phyloP scores from a whole-genome alignment of 2,797 vertebrate genomes.

The Chelon auratus region DNA sequence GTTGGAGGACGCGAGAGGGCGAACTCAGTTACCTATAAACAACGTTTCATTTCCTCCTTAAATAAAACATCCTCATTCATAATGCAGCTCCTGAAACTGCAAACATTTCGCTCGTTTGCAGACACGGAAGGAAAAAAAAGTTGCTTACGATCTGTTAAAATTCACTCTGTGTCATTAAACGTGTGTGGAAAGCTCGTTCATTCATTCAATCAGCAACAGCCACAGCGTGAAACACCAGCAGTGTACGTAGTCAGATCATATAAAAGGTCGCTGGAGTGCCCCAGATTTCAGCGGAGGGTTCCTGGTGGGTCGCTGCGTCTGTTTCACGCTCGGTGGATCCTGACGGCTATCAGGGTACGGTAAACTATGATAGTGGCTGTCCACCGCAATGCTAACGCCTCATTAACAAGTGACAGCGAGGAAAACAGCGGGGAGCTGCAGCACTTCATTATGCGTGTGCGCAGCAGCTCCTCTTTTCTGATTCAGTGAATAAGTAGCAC shows the following conservation, averaged over 20 bases:
- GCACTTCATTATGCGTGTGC: no score
- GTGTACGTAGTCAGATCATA: constrained; percentile 6
- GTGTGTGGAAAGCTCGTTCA: not conserved
- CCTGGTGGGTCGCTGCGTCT: constrained; percentile 13
- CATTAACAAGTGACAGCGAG: constrained; percentile 23
- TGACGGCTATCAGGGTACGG: constrained; percentile 28
- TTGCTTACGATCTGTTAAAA: constrained; percentile 8
- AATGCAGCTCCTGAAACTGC: constrained; percentile 24
- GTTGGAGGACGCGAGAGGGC: not conserved
- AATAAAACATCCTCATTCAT: constrained; percentile 60
- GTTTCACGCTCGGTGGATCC: constrained; percentile 42
- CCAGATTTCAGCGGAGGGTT: constrained; percentile 43
- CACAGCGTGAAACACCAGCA: constrained; percentile 11
- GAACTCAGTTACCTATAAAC: constrained; percentile 33
- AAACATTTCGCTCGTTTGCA: constrained; percentile 15
- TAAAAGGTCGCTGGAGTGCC: constrained; percentile 31
- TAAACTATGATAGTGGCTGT: constrained; percentile 15
- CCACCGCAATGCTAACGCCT: constrained; percentile 6
- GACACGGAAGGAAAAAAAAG: not conserved
- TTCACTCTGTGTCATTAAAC: not conserved
- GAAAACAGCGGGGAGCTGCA: not conserved
- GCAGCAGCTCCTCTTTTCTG: no score
- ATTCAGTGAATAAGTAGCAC: no score
- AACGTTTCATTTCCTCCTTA: constrained; percentile 38
- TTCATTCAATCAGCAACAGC: not conserved